Conservation (phyloP, 2,113 vertebrate species). For the Datnioides undecimradiatus region DNA sequence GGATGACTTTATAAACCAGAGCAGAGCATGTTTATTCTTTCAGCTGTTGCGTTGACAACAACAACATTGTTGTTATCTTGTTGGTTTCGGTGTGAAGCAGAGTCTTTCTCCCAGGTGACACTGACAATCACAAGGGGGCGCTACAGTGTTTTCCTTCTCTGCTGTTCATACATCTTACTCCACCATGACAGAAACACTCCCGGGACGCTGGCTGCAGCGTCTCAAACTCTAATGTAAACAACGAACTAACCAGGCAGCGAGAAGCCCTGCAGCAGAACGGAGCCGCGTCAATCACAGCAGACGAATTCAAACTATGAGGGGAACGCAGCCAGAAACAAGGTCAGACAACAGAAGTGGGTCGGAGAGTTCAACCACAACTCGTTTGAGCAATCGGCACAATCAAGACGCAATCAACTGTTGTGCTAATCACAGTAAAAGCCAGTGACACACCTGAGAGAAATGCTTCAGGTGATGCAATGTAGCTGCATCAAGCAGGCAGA, state of each 20-base stretch:
- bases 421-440: background rate
- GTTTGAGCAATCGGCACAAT: background rate
- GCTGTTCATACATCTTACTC: background rate
- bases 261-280: background rate
- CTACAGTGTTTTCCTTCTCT: background rate
- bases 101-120: background rate
- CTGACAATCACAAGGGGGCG: conserved; percentile 1
- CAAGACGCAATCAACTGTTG: background rate
- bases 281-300: conserved; percentile 18
- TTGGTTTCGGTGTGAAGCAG: background rate
- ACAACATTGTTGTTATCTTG: too few relatives aligned
- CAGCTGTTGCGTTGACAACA: background rate
- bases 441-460: background rate
- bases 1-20: too few relatives aligned
- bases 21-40: background rate
- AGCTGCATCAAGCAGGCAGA: too few relatives aligned
- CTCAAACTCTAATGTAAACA: background rate
- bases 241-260: background rate
- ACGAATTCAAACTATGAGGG: conserved; percentile 47
- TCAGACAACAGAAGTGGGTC: conserved; percentile 31
- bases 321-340: conserved; percentile 38
- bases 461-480: background rate
- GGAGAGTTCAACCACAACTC: background rate
- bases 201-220: background rate
- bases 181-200: background rate